Evolutionary conservation across 2,113 vertebrate species (phyloP), one percentile per base, ranked within the genome.

Genomic region (Thalassarche chlororhynchos): DNA sequence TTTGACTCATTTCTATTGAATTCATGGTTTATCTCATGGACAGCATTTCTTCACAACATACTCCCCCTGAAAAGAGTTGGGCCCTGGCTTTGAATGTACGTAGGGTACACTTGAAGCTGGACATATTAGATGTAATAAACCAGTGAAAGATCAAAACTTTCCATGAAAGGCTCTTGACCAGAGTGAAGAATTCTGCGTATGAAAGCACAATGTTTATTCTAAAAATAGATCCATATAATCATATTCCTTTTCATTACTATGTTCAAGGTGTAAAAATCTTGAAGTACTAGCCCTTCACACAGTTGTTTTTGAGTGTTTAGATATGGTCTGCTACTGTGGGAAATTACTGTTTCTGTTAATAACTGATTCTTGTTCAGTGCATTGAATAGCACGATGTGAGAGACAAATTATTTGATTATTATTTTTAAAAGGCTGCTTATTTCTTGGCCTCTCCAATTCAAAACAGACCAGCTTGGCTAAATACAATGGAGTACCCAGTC

Each of bases 1-100:
- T 96, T 91, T 75, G 93, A 60, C 74, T 96, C 24, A 54, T 93
- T 96, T 94, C 74, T 81, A 5, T 51, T 44, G 92, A 87, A 71
- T 38, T 26, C 14, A 17, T 6, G n/a, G 49, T 24, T 80, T 46
- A 49, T 70, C 46, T 72, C 76, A 47, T 9, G n/a, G 78, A 32
- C 38, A 80, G 29, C 32, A 72, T 55, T 58, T 74, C 87, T n/a
- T 38, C 46, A 55, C 21, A 89, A 52, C 20, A n/a, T 25, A 8
- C 29, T 87, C 28, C 46, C 9, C 46, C 47, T 14, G 14, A 7
- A 31, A 40, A 10, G 23, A 34, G n/a, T 0, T 36, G 40, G 40
- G 91, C 77, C 86, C 78, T 80, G 76, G 60, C 74, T 86, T 32
- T 72, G 77, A 75, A 85, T 68, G 82, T 60, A 17, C 8, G 29